Percentiles rank a stretch among this genome's conserved stretches.
Conservation (phyloP, 2,888 invertebrate genomes). For the Ptychoptera albimana region DNA sequence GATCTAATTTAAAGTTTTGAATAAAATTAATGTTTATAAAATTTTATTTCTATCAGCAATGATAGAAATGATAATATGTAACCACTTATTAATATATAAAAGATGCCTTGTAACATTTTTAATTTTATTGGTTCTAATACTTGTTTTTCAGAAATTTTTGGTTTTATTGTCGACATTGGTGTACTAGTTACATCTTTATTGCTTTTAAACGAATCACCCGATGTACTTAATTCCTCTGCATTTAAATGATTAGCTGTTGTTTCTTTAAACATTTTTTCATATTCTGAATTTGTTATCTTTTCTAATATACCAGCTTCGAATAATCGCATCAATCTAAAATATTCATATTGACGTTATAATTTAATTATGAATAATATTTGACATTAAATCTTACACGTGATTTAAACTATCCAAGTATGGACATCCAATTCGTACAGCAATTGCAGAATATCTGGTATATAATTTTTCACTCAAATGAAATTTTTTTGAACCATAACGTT, state of each 20-base stretch:
- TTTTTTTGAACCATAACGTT: constrained; percentile 40
- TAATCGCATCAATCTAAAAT: constrained; percentile 45
- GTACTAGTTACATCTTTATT: constrained; percentile 4
- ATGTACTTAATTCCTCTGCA: constrained; percentile 23
- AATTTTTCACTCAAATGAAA: constrained; percentile 60
- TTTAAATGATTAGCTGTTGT: constrained; percentile 28
- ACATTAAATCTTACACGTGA: constrained; percentile 41
- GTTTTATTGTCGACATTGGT: constrained; percentile 4
- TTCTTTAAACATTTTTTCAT: constrained; percentile 48
- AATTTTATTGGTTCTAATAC: constrained; percentile 39
- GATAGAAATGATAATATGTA: constrained; percentile 33
- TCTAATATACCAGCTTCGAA: constrained; percentile 62
- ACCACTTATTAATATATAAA: constrained; percentile 50
- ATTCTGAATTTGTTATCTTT: constrained; percentile 62
- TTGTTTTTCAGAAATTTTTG: not conserved
- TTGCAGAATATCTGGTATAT: constrained; percentile 61
- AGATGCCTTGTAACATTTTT: constrained; percentile 56
- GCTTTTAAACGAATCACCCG: constrained; percentile 13
- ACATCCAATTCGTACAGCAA: constrained; percentile 59
- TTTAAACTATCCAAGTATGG: constrained; percentile 59
- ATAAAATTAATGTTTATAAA: too few species aligned
- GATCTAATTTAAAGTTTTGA: too few species aligned
- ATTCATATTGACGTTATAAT: constrained; percentile 1
- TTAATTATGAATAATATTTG: not conserved
- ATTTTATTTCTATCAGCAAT: too few species aligned